Percentiles rank a stretch among this genome's conserved stretches.
Evolutionary conservation across 2,888 invertebrate species (phyloP).

Genomic region (Tortrix viridana): DNA sequence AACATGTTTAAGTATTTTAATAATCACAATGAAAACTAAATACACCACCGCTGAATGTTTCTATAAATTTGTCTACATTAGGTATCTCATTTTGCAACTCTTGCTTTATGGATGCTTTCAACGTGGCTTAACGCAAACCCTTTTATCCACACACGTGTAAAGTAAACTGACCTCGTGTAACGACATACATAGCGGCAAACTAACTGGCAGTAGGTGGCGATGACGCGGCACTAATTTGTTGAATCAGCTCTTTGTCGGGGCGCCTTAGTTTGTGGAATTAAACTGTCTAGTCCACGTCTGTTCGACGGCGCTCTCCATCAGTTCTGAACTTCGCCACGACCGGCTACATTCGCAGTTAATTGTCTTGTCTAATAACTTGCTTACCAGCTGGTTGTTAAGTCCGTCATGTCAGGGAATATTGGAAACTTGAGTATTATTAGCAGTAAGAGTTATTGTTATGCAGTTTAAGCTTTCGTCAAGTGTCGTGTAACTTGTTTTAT

Average conservation of each 20-base stretch:
- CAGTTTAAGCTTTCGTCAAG: too few species aligned
- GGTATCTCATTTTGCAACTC: not conserved
- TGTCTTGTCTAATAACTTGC: constrained; percentile 26
- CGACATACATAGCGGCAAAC: not conserved
- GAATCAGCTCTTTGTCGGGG: constrained; percentile 30
- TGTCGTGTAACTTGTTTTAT: too few species aligned
- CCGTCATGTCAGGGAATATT: constrained; percentile 16
- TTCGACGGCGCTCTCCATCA: constrained; percentile 22
- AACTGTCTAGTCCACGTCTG: constrained; percentile 37
- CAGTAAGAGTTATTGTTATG: not conserved
- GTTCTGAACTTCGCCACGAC: constrained; percentile 28
- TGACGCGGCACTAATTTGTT: constrained; percentile 22
- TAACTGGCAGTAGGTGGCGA: constrained; percentile 4
- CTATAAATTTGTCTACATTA: not conserved
- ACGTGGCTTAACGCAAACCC: not conserved
- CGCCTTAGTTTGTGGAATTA: constrained; percentile 37
- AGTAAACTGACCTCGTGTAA: constrained; percentile 1
- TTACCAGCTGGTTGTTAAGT: constrained; percentile 5
- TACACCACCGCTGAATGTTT: not conserved
- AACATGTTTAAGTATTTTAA: not conserved
- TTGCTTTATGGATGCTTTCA: not conserved
- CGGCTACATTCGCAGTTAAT: constrained; percentile 28
- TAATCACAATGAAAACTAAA: not conserved
- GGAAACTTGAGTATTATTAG: not conserved
- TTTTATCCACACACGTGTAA: not conserved